Percentiles rank a stretch among this genome's conserved stretches.
Conservation (phyloP, 1,140 invertebrate species). For the Acyrthosiphon pisum region DNA sequence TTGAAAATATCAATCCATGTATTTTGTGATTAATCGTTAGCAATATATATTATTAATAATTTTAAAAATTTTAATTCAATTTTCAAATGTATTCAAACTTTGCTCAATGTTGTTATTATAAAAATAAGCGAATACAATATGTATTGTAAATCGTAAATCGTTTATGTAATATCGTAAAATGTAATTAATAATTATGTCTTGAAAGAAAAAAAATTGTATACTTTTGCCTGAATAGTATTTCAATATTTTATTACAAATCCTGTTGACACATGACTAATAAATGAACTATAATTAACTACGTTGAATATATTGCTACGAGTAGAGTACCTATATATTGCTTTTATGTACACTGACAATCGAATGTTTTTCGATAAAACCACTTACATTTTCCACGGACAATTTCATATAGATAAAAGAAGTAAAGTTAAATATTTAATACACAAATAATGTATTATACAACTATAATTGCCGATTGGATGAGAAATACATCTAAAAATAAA, state of each 20-base stretch:
- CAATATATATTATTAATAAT: not conserved
- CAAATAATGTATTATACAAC: not conserved
- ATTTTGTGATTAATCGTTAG: not conserved
- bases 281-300: slow-evolving; percentile 25
- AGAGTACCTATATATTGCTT: not conserved
- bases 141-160: too few relatives aligned
- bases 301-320: not conserved
- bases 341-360: not conserved
- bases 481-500: not conserved
- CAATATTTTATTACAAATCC: not conserved
- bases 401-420: not conserved
- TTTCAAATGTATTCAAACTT: not conserved
- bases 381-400: not conserved
- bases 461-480: not conserved
- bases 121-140: not conserved
- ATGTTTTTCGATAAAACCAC: not conserved
- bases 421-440: not conserved
- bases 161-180: not conserved
- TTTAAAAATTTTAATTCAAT: not conserved
- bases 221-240: not conserved
- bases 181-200: not conserved
- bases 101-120: not conserved
- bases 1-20: not conserved
- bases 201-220: not conserved
- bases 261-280: not conserved